A percentile compares a stretch with the other conserved stretches of the same genome.
phyloP scores from a whole-genome alignment of 2,888 invertebrate genomes.

The Zaprionus lineosus region DNA sequence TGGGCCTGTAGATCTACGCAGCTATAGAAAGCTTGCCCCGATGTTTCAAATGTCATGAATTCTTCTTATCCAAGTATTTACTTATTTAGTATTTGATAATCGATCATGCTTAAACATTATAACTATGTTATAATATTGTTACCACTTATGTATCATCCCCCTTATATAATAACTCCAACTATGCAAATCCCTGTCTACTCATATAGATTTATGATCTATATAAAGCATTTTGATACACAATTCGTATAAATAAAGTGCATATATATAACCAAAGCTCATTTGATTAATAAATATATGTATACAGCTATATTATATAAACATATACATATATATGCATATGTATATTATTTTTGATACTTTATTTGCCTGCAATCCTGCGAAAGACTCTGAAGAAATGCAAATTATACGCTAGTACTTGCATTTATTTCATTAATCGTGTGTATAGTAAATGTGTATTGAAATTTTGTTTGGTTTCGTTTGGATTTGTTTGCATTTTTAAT shows the following conservation, averaged over 20 bases:
- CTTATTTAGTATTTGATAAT: constrained; percentile 33
- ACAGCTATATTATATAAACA: neutral
- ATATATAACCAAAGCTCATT: constrained; percentile 41
- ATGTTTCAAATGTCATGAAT: constrained; percentile 1
- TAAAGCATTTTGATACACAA: constrained; percentile 66
- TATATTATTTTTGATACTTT: neutral
- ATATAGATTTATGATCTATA: constrained; percentile 24
- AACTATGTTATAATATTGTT: constrained; percentile 57
- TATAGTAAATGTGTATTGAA: constrained; percentile 63
- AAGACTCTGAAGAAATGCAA: neutral
- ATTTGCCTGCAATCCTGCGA: neutral
- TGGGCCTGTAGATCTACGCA: constrained; percentile 59
- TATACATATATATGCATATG: neutral
- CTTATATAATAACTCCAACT: constrained; percentile 16
- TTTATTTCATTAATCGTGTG: constrained; percentile 45
- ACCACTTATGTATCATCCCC: constrained; percentile 40
- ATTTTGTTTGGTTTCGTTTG: constrained; percentile 23
- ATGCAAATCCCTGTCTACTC: constrained; percentile 19
- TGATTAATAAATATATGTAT: too few relatives aligned
- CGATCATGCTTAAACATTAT: constrained; percentile 34
- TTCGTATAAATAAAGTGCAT: constrained; percentile 65
- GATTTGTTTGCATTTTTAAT: constrained; percentile 2
- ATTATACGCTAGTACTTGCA: constrained; percentile 16
- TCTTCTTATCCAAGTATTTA: constrained; percentile 40
- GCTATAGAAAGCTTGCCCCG: neutral